Evolutionary conservation across 2,888 invertebrate species (phyloP), one percentile per base, ranked within the genome.

Genomic region (Sepioteuthis lessoniana): DNA sequence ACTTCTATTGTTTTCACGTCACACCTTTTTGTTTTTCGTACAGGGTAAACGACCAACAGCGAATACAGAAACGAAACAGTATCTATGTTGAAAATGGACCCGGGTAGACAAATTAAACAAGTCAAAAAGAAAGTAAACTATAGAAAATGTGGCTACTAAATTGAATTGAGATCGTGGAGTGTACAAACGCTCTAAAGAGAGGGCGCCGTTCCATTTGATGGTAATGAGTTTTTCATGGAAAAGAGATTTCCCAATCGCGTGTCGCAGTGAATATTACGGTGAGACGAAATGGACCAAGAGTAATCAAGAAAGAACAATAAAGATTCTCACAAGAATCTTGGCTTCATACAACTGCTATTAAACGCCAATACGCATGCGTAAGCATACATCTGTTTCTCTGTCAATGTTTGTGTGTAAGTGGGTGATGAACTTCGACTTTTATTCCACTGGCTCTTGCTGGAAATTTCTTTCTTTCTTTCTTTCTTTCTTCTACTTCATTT

Each of bases 241-340:
- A 76, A 76, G n/a, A 76, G n/a, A 76, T 76, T 76, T n/a, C 76
- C 76, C n/a, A n/a, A 76, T 76, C 76, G 76, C 76, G 76, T 76
- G 76, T 76, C 16, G 76, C 8, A 19, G 13, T n/a, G 76, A n/a
- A 76, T n/a, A 76, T 76, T 16, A 76, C 76, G n/a, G n/a, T 35
- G 4, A n/a, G 19, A 2, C 8, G n/a, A 76, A 76, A 76, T 76
- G 76, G 76, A 35, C n/a, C 76, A 76, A 76, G 19, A 76, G 76
- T 76, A 76, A 76, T 76, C 76, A 76, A n/a, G n/a, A n/a, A 76
- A 35, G 13, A 76, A n/a, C 35, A n/a, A 76, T 76, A 76, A 76
- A 76, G 76, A n/a, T n/a, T 76, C 76, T n/a, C 76, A 19, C n/a
- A 16, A n/a, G n/a, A 16, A 76, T 0, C 13, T 16, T 76, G n/a